A percentile compares a stretch with the other conserved stretches of the same genome.
phyloP scores from a whole-genome alignment of 2,797 vertebrate species.

The Cyclura pinguis region DNA sequence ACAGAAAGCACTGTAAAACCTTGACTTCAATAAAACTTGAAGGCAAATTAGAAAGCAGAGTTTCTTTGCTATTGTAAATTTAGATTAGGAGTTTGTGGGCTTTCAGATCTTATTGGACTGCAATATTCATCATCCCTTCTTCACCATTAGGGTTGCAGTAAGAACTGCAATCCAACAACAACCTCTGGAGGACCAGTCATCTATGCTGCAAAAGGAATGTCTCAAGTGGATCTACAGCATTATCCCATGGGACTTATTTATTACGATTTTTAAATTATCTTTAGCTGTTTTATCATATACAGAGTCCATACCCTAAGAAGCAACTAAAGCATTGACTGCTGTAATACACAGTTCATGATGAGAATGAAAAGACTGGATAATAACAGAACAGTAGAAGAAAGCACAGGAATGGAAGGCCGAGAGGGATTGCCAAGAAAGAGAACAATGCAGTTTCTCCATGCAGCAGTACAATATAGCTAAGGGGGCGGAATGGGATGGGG shows the following conservation, averaged over 20 bases:
- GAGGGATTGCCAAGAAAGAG: conserved; percentile 57
- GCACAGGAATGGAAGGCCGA: not conserved
- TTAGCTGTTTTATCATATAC: not conserved
- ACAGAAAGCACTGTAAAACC: not conserved
- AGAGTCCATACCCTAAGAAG: not conserved
- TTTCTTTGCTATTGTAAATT: not conserved
- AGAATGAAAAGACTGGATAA: not conserved
- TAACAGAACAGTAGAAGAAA: not conserved
- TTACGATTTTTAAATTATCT: not conserved
- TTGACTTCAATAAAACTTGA: not conserved
- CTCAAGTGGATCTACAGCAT: not conserved
- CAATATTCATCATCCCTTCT: no score
- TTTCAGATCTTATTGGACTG: no score
- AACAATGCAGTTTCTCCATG: conserved; percentile 27
- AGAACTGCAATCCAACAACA: no score
- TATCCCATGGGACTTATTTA: not conserved
- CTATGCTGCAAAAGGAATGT: not conserved
- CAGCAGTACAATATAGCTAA: conserved; percentile 55
- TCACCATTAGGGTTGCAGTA: no score
- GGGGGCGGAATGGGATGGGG: conserved; percentile 24
- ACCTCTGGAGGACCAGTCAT: not conserved
- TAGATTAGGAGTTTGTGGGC: no score
- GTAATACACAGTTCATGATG: not conserved
- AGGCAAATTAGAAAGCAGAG: not conserved
- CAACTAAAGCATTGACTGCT: not conserved